phyloP scores from a whole-genome alignment of 2,888 invertebrate genomes.

The Calliphora vomitoria region DNA sequence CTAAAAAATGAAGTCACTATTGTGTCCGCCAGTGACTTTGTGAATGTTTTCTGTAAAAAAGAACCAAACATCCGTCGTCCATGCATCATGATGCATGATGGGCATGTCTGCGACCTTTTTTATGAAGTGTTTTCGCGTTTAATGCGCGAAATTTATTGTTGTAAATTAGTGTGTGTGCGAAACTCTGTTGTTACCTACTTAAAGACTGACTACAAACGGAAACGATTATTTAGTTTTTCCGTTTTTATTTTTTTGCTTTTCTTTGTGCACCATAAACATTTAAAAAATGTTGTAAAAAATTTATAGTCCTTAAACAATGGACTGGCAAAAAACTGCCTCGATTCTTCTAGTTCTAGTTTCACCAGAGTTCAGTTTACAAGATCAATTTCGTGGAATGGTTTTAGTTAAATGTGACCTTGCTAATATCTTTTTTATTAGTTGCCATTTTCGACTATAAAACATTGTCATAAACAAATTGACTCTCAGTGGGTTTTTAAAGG shows the following conservation, averaged over 20 bases:
- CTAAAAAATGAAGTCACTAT: conserved; percentile 83
- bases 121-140: conserved; percentile 36
- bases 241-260: conserved; percentile 52
- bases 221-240: conserved; percentile 72
- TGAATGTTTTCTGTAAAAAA: conserved; percentile 11
- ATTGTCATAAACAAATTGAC: conserved; percentile 68
- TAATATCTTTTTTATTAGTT: conserved; percentile 56
- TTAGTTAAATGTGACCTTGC: conserved; percentile 56
- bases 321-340: conserved; percentile 69
- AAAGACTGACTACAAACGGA: conserved; percentile 53
- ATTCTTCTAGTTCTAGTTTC: conserved; percentile 73
- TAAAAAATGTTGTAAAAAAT: conserved; percentile 59
- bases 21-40: conserved; percentile 33
- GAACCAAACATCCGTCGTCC: not conserved
- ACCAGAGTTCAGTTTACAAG: conserved; percentile 72
- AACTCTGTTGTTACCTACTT: conserved; percentile 51
- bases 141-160: conserved; percentile 7
- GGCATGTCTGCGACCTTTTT: conserved; percentile 18
- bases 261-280: conserved; percentile 34
- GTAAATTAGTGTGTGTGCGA: not conserved
- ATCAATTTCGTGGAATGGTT: conserved; percentile 67
- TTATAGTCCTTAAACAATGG: conserved; percentile 19
- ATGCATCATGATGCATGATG: no score
- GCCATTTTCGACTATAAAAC: conserved; percentile 28
- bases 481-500: conserved; percentile 69